phyloP scores from a whole-genome alignment of 1,140 invertebrate genomes.

The Drosophila busckii region DNA sequence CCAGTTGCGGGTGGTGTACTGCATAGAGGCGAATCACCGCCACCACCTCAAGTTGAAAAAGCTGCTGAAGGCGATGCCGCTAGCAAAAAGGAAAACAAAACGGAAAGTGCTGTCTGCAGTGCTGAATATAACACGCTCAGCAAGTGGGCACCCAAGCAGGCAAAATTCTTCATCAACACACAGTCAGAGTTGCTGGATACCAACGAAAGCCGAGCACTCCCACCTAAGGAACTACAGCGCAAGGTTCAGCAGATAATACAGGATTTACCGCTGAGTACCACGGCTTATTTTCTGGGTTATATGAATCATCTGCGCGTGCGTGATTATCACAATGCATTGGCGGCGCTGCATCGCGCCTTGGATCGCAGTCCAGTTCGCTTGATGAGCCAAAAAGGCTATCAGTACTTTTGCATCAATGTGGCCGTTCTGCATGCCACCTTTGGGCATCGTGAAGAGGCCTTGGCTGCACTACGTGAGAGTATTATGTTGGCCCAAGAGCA shows the following conservation, averaged over 20 bases:
- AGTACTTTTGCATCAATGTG: slow-evolving; percentile 94
- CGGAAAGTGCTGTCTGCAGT: slow-evolving; percentile 3
- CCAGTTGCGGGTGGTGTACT: slow-evolving; percentile 43
- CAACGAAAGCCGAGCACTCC: slow-evolving; percentile 88
- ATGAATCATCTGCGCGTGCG: slow-evolving; percentile 92
- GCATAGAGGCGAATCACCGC: slow-evolving; percentile 27
- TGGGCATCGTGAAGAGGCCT: slow-evolving; percentile 89
- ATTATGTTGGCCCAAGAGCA: slow-evolving; percentile 92
- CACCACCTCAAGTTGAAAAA: slow-evolving; percentile 1
- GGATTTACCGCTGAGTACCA: slow-evolving; percentile 89
- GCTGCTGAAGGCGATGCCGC: not conserved
- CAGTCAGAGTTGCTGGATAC: slow-evolving; percentile 89
- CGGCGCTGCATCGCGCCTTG: slow-evolving; percentile 91
- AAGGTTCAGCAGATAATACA: slow-evolving; percentile 88
- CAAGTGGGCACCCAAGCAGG: slow-evolving; percentile 90
- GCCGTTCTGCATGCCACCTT: slow-evolving; percentile 92
- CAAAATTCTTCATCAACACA: slow-evolving; percentile 91
- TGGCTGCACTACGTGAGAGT: slow-evolving; percentile 89
- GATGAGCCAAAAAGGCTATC: slow-evolving; percentile 82
- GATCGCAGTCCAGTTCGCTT: slow-evolving; percentile 84
- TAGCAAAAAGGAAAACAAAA: slow-evolving; percentile 1
- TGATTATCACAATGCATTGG: slow-evolving; percentile 91
- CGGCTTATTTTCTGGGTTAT: slow-evolving; percentile 95
- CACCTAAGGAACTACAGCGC: slow-evolving; percentile 87
- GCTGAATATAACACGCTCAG: slow-evolving; percentile 76